Evolutionary conservation across 2,797 vertebrate genomes (phyloP), one percentile per base, ranked within the genome.

Genomic region (Paratrypauchen microcephalus): DNA sequence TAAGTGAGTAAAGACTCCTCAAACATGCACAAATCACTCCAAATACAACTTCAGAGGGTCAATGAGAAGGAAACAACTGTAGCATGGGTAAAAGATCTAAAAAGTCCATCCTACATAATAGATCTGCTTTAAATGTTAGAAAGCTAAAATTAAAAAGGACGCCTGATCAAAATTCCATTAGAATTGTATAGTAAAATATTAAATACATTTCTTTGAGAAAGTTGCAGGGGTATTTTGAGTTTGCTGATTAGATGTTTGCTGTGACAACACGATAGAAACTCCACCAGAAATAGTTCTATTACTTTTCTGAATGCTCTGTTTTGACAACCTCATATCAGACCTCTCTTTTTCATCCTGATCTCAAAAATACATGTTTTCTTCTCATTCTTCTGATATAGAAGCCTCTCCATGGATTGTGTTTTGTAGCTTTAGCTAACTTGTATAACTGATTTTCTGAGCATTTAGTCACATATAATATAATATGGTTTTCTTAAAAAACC

Each of bases 211-310:
- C 21, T 54, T 54, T 21, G n/a, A 54, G 52, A n/a, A n/a, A 12
- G n/a, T 21, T 23, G 52, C n/a, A n/a, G 52, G 21, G 52, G 21
- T 54, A 8, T 54, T 54, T 54, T 54, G 52, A 54, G n/a, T 23
- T 21, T 54, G 52, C 21, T 54, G 52, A 54, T 54, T 21, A 54
- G 52, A 54, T 23, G 52, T 54, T 54, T 54, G 52, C 52, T 54
- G n/a, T 54, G 52, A 54, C 52, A 23, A 54, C 52, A 23, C 6
- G 8, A 54, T 19, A 8, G n/a, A 54, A 54, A 23, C 52, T 21
- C 7, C 52, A 21, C 52, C 11, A 54, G 52, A 54, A 11, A 54
- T 19, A 23, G 8, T 21, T 54, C 3, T 54, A 54, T 54, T 54
- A 54, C n/a, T 54, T 54, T 54, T 21, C 52, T 54, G 48, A 50